Evolutionary conservation across 2,888 invertebrate species (phyloP), one percentile per base, ranked within the genome.

Genomic region (Frankliniella fusca): DNA sequence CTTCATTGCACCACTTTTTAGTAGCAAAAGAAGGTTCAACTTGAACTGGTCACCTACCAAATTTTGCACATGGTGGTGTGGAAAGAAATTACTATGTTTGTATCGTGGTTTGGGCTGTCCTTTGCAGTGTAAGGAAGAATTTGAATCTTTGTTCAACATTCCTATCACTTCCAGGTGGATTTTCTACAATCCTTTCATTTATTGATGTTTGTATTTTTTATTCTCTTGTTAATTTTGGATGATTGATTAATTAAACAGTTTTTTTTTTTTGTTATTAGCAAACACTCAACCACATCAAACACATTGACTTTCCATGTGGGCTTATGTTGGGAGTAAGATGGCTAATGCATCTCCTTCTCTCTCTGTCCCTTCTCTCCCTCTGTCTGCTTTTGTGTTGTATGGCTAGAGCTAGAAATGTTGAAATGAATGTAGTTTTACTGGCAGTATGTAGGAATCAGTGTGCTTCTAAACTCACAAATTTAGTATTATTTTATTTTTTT

Each of bases 271-370:
- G 70, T 27, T 76, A 10, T 23, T 27, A 76, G 70, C 70, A 76
- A 76, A 76, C 70, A 27, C 12, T 76, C 70, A 27, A 23, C 70
- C 70, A 76, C 70, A 76, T 23, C 70, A 27, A 76, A 76, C 70
- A 27, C 70, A n/a, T 23, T 76, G 27, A 76, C 70, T 76, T 12
- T 76, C 27, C 27, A 76, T 76, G 70, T 76, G 70, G 70, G 70
- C 70, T 76, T 76, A 27, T 76, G 70, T 76, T 12, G 70, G 70
- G 70, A 76, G 70, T 76, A 76, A 76, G 70, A 76, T 27, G 70
- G 70, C 70, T 76, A 76, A 76, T 27, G 70, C 70, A 76, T 76
- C 70, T 76, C 70, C 70, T 76, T 76, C 70, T 76, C 70, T 76
- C 70, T 76, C 70, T 76, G 70, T 76, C 70, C 70, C 70, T 76